phyloP scores from a whole-genome alignment of 2,797 vertebrate genomes.

The Benthosema pterotum region DNA sequence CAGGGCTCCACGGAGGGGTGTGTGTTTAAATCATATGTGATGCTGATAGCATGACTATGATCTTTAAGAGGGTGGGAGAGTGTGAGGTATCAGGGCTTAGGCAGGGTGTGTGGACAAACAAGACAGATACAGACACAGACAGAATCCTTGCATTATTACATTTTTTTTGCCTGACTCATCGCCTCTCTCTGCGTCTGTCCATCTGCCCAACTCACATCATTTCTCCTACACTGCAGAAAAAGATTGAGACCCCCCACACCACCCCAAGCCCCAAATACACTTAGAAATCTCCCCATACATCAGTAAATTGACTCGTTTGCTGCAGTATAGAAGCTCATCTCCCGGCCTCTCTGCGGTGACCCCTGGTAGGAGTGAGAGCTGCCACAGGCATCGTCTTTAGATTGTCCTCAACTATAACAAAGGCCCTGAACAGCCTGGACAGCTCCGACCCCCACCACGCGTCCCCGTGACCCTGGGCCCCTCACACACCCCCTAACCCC shows the following conservation, averaged over 20 bases:
- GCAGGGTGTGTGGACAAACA: conserved; percentile 1
- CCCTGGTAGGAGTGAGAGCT: conserved; percentile 53
- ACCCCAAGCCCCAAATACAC: too few species aligned
- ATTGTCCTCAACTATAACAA: conserved; percentile 84
- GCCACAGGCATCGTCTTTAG: conserved; percentile 77
- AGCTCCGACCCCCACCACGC: conserved; percentile 23
- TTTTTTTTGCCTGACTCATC: not conserved
- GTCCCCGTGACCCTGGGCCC: too few species aligned
- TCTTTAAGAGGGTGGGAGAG: conserved; percentile 27
- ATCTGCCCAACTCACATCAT: not conserved
- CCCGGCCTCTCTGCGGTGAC: conserved; percentile 39
- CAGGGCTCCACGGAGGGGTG: conserved; percentile 24
- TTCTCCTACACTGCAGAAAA: too few species aligned
- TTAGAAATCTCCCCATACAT: too few species aligned
- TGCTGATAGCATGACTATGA: conserved; percentile 19
- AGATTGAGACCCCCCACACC: too few species aligned
- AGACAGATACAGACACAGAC: conserved; percentile 19
- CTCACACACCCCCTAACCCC: too few species aligned
- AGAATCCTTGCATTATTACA: conserved; percentile 3
- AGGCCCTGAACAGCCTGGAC: conserved; percentile 79
- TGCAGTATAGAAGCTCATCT: conserved; percentile 11
- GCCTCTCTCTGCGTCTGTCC: conserved; percentile 24
- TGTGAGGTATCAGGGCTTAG: conserved; percentile 17
- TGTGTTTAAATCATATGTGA: conserved; percentile 60
- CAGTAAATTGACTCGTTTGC: not conserved